Percentiles rank a stretch among this genome's conserved stretches.
phyloP scores from a whole-genome alignment of 2,113 vertebrate genomes.

The Centropus bengalensis region DNA sequence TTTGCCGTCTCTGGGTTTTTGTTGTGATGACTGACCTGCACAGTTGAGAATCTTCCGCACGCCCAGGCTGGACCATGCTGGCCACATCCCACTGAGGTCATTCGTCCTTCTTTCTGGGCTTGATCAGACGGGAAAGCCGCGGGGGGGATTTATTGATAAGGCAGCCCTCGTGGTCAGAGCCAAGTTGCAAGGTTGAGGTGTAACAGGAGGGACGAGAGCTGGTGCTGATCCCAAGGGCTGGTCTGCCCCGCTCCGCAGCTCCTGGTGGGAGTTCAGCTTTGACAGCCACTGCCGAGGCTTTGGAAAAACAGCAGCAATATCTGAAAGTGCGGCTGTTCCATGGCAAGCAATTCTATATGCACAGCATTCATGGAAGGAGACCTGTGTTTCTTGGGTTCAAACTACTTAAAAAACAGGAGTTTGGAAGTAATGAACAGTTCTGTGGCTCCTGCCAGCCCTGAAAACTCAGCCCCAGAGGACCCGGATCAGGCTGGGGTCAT shows the following conservation, averaged over 20 bases:
- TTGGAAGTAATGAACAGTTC: background rate
- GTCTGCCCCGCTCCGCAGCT: background rate
- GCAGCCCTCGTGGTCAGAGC: background rate
- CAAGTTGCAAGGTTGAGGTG: background rate
- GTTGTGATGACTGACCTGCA: background rate
- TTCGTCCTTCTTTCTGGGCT: background rate
- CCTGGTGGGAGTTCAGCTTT: background rate
- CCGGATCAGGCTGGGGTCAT: background rate
- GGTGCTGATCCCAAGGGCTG: background rate
- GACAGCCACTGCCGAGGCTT: background rate
- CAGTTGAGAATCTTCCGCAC: background rate
- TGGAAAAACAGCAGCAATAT: background rate
- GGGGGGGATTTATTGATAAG: background rate
- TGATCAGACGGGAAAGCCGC: background rate
- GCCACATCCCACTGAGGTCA: background rate
- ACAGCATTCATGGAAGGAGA: background rate
- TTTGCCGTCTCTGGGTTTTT: background rate
- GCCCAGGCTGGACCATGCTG: accelerated
- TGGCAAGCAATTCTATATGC: background rate
- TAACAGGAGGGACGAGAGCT: background rate
- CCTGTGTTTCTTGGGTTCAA: background rate
- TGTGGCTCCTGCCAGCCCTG: background rate
- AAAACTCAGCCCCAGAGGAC: background rate
- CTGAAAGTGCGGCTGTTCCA: background rate
- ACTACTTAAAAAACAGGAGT: background rate